Evolutionary conservation across 1,140 invertebrate species (phyloP), one percentile per base, ranked within the genome.

Genomic region (Drosophila ananassae): DNA sequence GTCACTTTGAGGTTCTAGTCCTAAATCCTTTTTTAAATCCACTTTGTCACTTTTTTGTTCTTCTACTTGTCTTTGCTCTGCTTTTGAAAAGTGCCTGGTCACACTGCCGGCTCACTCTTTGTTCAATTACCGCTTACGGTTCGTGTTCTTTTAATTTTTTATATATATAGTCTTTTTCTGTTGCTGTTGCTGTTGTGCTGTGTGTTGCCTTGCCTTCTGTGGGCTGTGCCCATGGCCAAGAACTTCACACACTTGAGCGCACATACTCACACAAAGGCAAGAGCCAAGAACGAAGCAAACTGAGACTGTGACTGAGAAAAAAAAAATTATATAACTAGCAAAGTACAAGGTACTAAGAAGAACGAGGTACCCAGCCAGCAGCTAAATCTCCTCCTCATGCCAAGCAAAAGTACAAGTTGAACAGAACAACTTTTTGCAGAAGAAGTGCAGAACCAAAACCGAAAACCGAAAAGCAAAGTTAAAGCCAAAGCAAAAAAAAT

Each of bases 181-280:
- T 37, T 12, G 10, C 12, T 37, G 3, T 37, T 12, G n/a, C 10
- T 37, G 10, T 37, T 12, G 10, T 37, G 34, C 10, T 37, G 22
- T 58, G 50, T 25, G 50, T 25, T 61, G 34, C 9, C 44, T 56
- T 41, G 25, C 60, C 71, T 52, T 75, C 47, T 67, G 66, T 58
- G 50, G 54, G 58, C 69, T 67, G 59, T 74, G 80, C 83, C 83
- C 79, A 79, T 85, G 73, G 74, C 82, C 82, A 87, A 85, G 83
- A 85, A 89, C 83, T 85, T 87, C 78, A 81, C 75, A 89, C 82
- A 87, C 69, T 77, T 77, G 61, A 82, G 69, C 82, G 83, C 55
- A 46, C 81, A 74, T 59, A 80, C 55, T 71, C 44, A 55, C 46
- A 61, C 58, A 58, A n/a, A 1, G 32, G 9, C 34, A 63, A 47